Conservation (phyloP, 2,888 invertebrate species). For the Oscheius sp. region DNA sequence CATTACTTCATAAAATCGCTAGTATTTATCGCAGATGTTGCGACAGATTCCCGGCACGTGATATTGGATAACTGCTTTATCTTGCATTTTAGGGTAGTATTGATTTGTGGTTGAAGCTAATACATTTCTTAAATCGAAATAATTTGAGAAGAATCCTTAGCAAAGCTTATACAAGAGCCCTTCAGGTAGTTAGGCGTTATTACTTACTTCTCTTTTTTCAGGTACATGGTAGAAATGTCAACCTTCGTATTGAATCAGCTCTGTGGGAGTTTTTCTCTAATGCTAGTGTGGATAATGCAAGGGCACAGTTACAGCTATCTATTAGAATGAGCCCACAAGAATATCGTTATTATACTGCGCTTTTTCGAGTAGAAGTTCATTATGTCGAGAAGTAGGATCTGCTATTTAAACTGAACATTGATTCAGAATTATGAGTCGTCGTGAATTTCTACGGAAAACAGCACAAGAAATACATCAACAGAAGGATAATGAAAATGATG, state of each 20-base stretch:
- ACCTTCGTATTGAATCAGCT: conserved; percentile 28
- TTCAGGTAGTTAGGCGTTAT: conserved; percentile 27
- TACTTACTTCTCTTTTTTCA: conserved; percentile 12
- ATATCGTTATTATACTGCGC: neutral
- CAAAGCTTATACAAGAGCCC: conserved; percentile 29
- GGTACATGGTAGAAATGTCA: conserved; percentile 30
- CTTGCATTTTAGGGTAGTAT: conserved; percentile 16
- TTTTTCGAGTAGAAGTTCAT: conserved; percentile 30
- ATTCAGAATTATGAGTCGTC: conserved; percentile 33
- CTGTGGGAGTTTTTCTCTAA: conserved; percentile 32
- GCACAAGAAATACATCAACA: neutral
- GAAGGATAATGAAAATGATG: neutral
- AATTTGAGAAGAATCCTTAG: conserved; percentile 2
- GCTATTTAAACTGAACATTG: neutral
- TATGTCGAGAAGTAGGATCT: conserved; percentile 36
- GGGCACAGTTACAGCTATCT: conserved; percentile 29
- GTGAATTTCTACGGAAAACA: conserved; percentile 10
- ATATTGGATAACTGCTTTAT: neutral
- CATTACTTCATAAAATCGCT: conserved; percentile 82
- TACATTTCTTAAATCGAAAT: conserved; percentile 7
- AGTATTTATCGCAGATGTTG: conserved; percentile 82
- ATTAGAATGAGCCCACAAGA: conserved; percentile 26
- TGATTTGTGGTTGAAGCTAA: conserved; percentile 25
- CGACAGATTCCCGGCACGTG: conserved; percentile 78
- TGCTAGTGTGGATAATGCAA: conserved; percentile 35